These are phyloP conservation scores for Uropetala carovei DNA, from an alignment of 2,888 invertebrate species.

Conservation along the genomic window DNA sequence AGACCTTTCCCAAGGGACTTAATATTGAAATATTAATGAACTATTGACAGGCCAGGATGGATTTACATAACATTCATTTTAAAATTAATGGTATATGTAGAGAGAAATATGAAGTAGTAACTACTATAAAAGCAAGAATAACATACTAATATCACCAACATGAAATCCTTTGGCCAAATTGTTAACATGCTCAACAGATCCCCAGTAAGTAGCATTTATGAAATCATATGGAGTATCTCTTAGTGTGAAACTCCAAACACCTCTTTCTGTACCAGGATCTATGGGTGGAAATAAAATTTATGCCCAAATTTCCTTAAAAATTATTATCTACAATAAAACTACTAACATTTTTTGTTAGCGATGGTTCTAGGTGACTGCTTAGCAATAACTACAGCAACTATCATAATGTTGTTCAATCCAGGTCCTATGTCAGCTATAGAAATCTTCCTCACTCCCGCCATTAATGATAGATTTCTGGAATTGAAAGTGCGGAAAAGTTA, in stretches of 20 bases:
- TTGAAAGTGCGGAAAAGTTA: no score
- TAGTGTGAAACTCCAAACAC: constrained; percentile 87
- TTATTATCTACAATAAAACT: background rate
- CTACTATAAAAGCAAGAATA: background rate
- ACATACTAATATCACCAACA: constrained; percentile 84
- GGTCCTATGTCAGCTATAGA: constrained; percentile 72
- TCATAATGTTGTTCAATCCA: constrained; percentile 75
- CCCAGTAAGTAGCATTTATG: constrained; percentile 88
- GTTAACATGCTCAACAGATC: constrained; percentile 80
- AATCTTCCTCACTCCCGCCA: constrained; percentile 71
- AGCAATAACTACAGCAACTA: constrained; percentile 78
- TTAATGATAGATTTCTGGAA: background rate
- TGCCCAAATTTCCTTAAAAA: background rate
- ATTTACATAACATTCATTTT: no score
- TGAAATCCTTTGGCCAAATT: constrained; percentile 81
- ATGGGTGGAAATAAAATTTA: constrained; percentile 10
- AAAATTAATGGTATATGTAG: no score
- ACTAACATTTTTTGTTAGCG: constrained; percentile 75
- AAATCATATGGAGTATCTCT: constrained; percentile 84
- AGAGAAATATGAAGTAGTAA: background rate
- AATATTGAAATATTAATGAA: no score
- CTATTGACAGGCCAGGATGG: no score
- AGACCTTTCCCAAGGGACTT: no score
- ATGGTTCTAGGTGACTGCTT: constrained; percentile 80
- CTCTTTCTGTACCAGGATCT: constrained; percentile 77